Conservation (phyloP, 2,888 invertebrate species). For the Baronia brevicornis region DNA sequence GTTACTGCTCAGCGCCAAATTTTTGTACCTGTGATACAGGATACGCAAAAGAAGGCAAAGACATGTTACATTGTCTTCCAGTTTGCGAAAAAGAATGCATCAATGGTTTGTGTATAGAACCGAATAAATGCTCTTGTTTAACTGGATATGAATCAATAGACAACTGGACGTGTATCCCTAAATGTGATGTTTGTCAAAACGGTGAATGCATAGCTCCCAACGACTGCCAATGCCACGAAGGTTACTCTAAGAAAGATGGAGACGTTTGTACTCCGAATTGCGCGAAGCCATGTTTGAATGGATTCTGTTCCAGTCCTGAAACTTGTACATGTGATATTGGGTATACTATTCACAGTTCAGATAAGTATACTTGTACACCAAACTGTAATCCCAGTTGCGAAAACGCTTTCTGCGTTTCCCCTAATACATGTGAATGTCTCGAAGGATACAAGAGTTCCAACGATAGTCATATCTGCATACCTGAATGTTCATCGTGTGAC, state of each 20-base stretch:
- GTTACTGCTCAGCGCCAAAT: conserved; percentile 43
- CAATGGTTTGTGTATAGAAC: conserved; percentile 7
- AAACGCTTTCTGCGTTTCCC: conserved; percentile 30
- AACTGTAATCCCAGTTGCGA: conserved; percentile 30
- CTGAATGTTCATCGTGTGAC: conserved; percentile 29
- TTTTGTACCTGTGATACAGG: conserved; percentile 59
- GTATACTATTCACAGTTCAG: conserved; percentile 12
- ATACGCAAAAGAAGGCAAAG: too few species aligned
- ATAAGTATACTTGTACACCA: conserved; percentile 25
- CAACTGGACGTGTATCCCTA: conserved; percentile 19
- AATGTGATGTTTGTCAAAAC: conserved; percentile 27
- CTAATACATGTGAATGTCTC: conserved; percentile 31
- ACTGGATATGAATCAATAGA: conserved; percentile 3
- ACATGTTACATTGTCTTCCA: too few species aligned
- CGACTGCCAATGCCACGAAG: conserved; percentile 23
- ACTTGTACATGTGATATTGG: conserved; percentile 14
- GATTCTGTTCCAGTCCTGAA: conserved; percentile 26
- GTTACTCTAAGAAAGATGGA: conserved; percentile 20
- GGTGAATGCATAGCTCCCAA: conserved; percentile 36
- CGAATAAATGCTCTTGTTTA: conserved; percentile 7
- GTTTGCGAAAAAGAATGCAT: conserved; percentile 3
- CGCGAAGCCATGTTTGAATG: conserved; percentile 22
- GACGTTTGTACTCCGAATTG: conserved; percentile 27
- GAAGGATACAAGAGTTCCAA: conserved; percentile 24
- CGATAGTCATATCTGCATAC: conserved; percentile 30